phyloP scores from a whole-genome alignment of 30 jellyfish, hydroid and myxozoan genomes.

The Aurelia coerulea region DNA sequence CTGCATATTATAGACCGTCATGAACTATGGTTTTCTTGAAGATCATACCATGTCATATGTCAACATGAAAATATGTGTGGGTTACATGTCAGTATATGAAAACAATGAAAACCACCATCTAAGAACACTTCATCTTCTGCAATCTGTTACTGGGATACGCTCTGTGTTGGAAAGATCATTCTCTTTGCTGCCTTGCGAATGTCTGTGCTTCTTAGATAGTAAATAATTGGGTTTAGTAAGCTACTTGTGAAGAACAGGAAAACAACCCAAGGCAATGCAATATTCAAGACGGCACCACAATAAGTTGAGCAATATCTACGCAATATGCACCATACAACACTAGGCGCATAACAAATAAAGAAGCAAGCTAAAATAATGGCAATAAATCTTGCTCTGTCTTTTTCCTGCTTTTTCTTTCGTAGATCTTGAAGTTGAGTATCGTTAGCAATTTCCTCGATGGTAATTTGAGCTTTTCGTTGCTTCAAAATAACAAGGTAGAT shows the following conservation, averaged over 20 bases:
- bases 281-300: not conserved
- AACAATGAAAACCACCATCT: no score
- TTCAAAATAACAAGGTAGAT: not conserved
- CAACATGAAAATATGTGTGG: no score
- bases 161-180: no score
- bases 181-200: constrained; percentile 7
- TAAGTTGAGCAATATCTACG: not conserved
- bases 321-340: not conserved
- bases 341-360: not conserved
- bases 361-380: not conserved
- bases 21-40: no score
- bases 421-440: not conserved
- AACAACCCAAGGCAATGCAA: not conserved
- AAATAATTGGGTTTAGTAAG: not conserved
- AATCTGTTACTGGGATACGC: no score
- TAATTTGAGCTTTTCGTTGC: not conserved
- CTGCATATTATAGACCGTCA: no score
- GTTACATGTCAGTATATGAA: no score
- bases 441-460: not conserved
- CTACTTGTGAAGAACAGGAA: constrained; percentile 3
- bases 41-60: no score
- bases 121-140: no score
- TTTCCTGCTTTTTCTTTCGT: not conserved
- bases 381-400: not conserved
- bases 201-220: not conserved